A percentile compares a stretch with the other conserved stretches of the same genome.
phyloP scores from a whole-genome alignment of 1,140 invertebrate species.

The Sitodiplosis mosellana region DNA sequence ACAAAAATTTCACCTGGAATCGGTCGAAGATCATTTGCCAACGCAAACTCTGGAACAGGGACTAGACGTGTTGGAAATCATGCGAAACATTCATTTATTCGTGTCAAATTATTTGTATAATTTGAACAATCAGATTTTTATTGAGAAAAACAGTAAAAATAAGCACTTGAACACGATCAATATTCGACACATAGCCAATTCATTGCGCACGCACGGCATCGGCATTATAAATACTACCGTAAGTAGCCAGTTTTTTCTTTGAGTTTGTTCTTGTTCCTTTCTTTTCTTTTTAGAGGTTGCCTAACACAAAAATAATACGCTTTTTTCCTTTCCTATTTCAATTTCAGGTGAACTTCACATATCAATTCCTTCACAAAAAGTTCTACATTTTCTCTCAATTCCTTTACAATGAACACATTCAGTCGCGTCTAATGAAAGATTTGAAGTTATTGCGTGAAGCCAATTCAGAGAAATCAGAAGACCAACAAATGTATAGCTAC shows the following conservation, averaged over 20 bases:
- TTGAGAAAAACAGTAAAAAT: slow-evolving; percentile 79
- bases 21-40: slow-evolving; percentile 81
- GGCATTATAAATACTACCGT: slow-evolving; percentile 95
- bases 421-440: slow-evolving; percentile 85
- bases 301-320: slow-evolving; percentile 3
- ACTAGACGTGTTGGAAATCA: slow-evolving; percentile 93
- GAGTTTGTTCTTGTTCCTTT: not conserved
- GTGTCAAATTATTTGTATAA: slow-evolving; percentile 90
- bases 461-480: slow-evolving; percentile 21
- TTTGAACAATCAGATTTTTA: slow-evolving; percentile 92
- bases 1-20: slow-evolving; percentile 63
- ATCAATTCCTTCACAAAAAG: slow-evolving; percentile 89
- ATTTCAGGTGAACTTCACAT: slow-evolving; percentile 74
- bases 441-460: slow-evolving; percentile 50
- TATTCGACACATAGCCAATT: slow-evolving; percentile 91
- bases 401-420: slow-evolving; percentile 96
- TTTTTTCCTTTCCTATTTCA: not conserved
- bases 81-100: slow-evolving; percentile 92
- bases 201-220: slow-evolving; percentile 90
- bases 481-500: slow-evolving; percentile 50
- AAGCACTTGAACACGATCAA: slow-evolving; percentile 94
- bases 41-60: slow-evolving; percentile 95
- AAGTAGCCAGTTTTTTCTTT: slow-evolving; percentile 11
- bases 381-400: slow-evolving; percentile 94
- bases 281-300: not conserved